These are phyloP conservation scores for Biston betularia DNA, from an alignment of 2,888 invertebrate genomes.

Conservation along the genomic window DNA sequence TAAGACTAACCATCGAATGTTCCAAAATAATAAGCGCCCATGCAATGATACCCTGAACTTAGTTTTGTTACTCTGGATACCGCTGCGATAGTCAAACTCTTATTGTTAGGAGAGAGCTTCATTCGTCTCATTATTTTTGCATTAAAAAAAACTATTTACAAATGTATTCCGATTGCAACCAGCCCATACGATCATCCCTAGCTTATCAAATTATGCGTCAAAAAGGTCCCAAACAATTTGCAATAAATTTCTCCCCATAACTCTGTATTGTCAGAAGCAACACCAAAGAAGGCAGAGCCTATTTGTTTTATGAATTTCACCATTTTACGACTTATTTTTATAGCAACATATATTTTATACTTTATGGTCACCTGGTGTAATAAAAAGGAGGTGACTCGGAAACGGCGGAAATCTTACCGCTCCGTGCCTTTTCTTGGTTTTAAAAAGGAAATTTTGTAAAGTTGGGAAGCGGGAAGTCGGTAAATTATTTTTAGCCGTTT, in stretches of 20 bases:
- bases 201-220: constrained; percentile 26
- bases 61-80: no score
- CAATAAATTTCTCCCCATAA: constrained; percentile 44
- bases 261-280: constrained; percentile 43
- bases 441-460: constrained; percentile 34
- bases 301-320: constrained; percentile 66
- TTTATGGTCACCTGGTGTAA: constrained; percentile 63
- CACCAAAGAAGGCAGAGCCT: constrained; percentile 40
- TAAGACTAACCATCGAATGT: no score
- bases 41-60: no score
- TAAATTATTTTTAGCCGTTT: constrained; percentile 13
- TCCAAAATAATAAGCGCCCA: no score
- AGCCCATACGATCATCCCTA: neutral
- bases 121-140: no score
- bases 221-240: constrained; percentile 40
- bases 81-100: no score
- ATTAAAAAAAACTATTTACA: no score
- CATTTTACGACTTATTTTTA: constrained; percentile 68
- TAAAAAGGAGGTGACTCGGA: constrained; percentile 56
- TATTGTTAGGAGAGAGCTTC: no score
- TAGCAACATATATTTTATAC: constrained; percentile 67
- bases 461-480: neutral
- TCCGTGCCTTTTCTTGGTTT: constrained; percentile 41
- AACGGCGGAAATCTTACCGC: constrained; percentile 45
- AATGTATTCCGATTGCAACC: no score